phyloP scores from a whole-genome alignment of 2,113 vertebrate species.

The Mobula hypostoma region DNA sequence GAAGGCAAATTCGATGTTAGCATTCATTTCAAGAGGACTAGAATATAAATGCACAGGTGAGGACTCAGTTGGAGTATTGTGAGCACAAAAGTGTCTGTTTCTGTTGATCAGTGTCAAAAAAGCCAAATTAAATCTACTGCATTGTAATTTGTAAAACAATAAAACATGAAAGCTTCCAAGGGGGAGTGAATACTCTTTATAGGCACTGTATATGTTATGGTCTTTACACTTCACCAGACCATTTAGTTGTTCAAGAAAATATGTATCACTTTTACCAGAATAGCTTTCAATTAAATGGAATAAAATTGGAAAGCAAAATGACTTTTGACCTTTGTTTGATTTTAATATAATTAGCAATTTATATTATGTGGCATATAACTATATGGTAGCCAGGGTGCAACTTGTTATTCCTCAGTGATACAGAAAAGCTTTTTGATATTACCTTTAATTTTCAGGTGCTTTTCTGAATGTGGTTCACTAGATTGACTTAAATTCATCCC shows the following conservation, averaged over 20 bases:
- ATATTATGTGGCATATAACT: not conserved
- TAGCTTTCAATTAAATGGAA: conserved; percentile 18
- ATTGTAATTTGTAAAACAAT: no score
- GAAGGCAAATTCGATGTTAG: no score
- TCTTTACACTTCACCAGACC: no score
- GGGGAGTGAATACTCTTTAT: no score
- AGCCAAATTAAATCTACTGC: no score
- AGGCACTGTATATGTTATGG: no score
- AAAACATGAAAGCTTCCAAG: no score
- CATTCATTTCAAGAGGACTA: no score
- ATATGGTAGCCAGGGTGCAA: not conserved
- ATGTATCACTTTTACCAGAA: not conserved
- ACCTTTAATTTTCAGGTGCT: not conserved
- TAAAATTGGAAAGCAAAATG: conserved; percentile 19
- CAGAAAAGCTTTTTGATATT: not conserved
- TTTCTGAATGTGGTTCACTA: not conserved
- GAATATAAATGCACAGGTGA: no score
- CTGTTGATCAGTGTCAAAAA: no score
- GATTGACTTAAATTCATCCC: not conserved
- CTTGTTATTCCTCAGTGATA: not conserved
- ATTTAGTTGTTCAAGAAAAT: not conserved
- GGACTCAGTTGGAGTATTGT: no score
- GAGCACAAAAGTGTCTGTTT: no score
- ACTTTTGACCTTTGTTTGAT: not conserved
- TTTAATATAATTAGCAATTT: conserved; percentile 10